Base-by-base conservation (phyloP, 2,113 vertebrate genomes). In the Mesoclemmys tuberculata region DNA sequence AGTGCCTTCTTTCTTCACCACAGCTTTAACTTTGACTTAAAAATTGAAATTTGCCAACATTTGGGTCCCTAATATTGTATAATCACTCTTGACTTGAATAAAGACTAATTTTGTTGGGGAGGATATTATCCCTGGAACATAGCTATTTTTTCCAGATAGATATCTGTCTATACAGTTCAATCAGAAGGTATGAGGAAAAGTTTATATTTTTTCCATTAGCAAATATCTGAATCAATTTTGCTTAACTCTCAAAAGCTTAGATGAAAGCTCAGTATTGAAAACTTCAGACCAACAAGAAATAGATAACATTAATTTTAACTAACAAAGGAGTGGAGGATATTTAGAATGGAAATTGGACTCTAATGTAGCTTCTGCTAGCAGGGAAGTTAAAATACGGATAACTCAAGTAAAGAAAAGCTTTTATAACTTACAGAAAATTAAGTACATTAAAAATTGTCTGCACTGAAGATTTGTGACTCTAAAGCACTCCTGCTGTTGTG, bases 1-100 rank as follows among this genome's bases (percentile, higher is more conserved):
- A 56, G 55, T 56, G 55, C 21, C 24, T 56, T 56, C 24, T 18
- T 56, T 56, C 24, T 26, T 56, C 55, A 56, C 22, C 9, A 24
- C 55, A 56, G 55, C 24, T 10, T 56, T 56, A 56, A 56, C 22
- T 56, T 56, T 56, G 55, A 88, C 74, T 77, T 6, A 38, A 38
- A 18, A 84, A 35, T 29, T 80, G 48, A 71, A 78, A 77, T 82
- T 79, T 90, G 49, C 27, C 93, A 87, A 94, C 49, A n/a, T n/a
- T 18, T 78, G 74, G 58, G 35, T 85, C 95, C 35, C 46, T 88
- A 4, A 74, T 92, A 75, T 0, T 0, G 3, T 84, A 77, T 44
- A 13, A 49, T 95, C 5, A 64, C 8, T 56, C 86, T 86, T 94
- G 71, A 75, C 61, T 83, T 79, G 46, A 96, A 48, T 93, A 84